phyloP scores from a whole-genome alignment of 1,140 invertebrate genomes.

The Amyelois transitella region DNA sequence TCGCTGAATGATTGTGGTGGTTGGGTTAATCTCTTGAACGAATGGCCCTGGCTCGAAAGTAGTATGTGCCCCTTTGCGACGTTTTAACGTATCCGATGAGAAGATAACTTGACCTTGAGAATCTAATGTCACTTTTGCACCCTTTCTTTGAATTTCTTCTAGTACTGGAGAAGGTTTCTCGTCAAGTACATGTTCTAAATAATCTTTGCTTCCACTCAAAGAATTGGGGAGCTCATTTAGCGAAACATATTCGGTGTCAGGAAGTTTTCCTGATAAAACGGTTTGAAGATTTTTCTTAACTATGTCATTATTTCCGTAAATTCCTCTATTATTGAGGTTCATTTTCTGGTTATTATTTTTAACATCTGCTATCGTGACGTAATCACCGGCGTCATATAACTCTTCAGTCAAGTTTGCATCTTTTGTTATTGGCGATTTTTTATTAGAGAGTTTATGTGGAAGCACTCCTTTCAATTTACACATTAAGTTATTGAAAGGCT shows the following conservation, averaged over 20 bases:
- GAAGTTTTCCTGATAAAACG: constrained; percentile 73
- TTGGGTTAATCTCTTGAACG: constrained; percentile 78
- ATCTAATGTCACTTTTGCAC: constrained; percentile 88
- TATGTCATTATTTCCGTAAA: constrained; percentile 76
- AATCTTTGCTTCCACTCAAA: constrained; percentile 66
- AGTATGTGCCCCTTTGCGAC: constrained; percentile 86
- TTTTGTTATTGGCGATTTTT: constrained; percentile 72
- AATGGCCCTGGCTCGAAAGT: constrained; percentile 89
- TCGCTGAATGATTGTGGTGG: constrained; percentile 56
- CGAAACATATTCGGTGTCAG: constrained; percentile 86
- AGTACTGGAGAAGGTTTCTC: constrained; percentile 37
- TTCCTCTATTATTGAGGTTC: constrained; percentile 65
- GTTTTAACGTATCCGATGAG: constrained; percentile 89
- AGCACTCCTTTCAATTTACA: constrained; percentile 79
- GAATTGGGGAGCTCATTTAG: constrained; percentile 84
- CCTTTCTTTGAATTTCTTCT: constrained; percentile 74
- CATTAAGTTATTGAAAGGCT: constrained; percentile 78
- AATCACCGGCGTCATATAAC: constrained; percentile 81
- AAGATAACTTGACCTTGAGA: constrained; percentile 93
- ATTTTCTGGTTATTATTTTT: constrained; percentile 82
- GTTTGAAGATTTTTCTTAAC: constrained; percentile 75
- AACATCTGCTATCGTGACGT: constrained; percentile 88
- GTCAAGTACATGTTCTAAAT: constrained; percentile 55
- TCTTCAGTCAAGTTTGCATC: constrained; percentile 54
- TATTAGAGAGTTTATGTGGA: constrained; percentile 71